Evolutionary conservation across 2,888 invertebrate genomes (phyloP).

Genomic region (Epistrophe eligans): DNA sequence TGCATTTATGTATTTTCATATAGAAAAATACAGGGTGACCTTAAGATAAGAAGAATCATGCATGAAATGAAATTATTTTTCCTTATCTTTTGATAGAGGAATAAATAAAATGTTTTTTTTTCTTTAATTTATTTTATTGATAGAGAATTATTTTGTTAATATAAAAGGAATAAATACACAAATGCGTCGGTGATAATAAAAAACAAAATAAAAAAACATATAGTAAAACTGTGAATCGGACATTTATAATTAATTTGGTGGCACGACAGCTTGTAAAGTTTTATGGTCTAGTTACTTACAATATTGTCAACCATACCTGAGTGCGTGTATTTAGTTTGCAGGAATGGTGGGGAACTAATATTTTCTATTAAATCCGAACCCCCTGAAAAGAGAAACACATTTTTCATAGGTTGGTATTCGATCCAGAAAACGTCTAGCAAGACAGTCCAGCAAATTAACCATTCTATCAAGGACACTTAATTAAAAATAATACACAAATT

Average conservation of each 20-base stretch:
- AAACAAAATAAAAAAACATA: background rate
- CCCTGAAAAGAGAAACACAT: no score
- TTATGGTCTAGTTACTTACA: no score
- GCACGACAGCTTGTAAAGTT: no score
- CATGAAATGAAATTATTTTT: constrained; percentile 9
- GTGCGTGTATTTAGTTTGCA: no score
- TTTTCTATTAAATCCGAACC: no score
- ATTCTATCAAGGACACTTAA: background rate
- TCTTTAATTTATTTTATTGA: constrained; percentile 8
- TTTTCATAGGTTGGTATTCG: no score
- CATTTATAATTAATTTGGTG: no score
- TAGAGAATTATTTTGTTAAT: constrained; percentile 8
- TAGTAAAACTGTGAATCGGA: background rate
- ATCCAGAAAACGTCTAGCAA: no score
- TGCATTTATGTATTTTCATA: background rate
- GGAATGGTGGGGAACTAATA: no score
- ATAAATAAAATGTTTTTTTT: background rate
- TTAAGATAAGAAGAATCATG: constrained; percentile 39
- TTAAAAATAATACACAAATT: background rate
- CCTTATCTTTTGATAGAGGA: constrained; percentile 29
- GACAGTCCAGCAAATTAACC: background rate
- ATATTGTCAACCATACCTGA: no score
- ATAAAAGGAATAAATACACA: background rate
- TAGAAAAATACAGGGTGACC: constrained; percentile 22
- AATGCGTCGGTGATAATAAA: constrained; percentile 4